Evolutionary conservation across 2,888 invertebrate species (phyloP), one percentile per base, ranked within the genome.

Genomic region (Ecliptopera silaceata): DNA sequence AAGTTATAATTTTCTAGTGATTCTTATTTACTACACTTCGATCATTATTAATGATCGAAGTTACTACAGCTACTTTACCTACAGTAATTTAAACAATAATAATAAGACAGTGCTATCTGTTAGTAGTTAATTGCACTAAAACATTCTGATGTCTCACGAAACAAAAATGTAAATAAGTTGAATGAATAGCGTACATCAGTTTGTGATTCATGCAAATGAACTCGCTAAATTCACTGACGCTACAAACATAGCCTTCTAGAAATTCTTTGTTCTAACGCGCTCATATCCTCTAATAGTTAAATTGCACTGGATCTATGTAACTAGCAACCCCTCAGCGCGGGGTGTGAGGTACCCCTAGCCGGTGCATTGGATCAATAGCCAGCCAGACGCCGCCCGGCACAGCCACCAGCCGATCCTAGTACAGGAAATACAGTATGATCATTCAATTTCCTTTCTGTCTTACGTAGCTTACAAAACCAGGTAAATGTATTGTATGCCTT

Each of bases 301-400:
- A 48, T 46, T 50, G 50, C 50, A 50, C 10, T 22, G 45, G 31
- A 48, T 42, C 45, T 48, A 45, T 46, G 41, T 56, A 29, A 34
- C 34, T 43, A 18, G 47, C 36, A 12, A 29, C 15, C 39, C 44
- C 38, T 18, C 20, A 64, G 54, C 11, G 49, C 45, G 59, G 51
- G 61, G 49, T 47, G 55, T 59, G 62, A 59, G 66, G 63, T 56
- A 69, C 70, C 71, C 76, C 77, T 71, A 71, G 55, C 10, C 72
- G 73, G 71, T 79, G 80, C 80, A 79, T 59, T 65, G 72, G 82
- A 82, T 84, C 84, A 77, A 84, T 84, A 80, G 64, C 70, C 66
- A 66, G 55, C 56, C 61, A 56, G 57, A 56, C 66, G 64, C 59
- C 64, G 63, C 67, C 62, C 64, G 63, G 68, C 62, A 55, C 64